These are phyloP conservation scores for Cliona cf. orientalis DNA, from an alignment of 37 sponge, comb jelly and placozoan genomes.

Conservation along the genomic window DNA sequence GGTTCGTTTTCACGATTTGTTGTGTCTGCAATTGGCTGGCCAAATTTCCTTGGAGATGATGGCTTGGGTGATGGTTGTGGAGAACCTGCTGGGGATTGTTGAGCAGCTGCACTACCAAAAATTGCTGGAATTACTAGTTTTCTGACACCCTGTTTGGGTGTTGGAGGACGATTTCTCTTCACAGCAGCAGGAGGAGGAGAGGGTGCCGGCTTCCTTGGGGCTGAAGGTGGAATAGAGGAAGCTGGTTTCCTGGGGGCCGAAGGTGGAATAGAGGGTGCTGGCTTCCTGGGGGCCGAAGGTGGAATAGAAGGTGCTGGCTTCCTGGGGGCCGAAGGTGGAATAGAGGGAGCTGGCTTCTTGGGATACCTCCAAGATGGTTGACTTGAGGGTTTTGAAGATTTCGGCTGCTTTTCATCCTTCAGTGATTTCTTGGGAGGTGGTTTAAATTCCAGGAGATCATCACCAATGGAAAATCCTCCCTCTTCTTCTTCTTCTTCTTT, in stretches of 20 bases:
- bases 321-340: neutral
- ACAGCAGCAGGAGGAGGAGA: neutral
- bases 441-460: neutral
- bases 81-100: neutral
- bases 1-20: too few species aligned
- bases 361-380: neutral
- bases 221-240: neutral
- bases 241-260: neutral
- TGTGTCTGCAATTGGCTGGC: too few species aligned
- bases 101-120: constrained; percentile 1
- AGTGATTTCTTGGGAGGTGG: constrained; percentile 29
- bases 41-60: neutral
- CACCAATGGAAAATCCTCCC: constrained; percentile 38
- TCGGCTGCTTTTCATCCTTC: neutral
- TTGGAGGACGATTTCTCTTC: neutral
- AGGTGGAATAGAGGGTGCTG: neutral
- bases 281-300: too few species aligned
- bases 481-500: constrained; percentile 31
- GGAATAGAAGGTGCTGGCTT: neutral
- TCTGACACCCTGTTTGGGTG: neutral
- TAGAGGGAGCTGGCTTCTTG: neutral
- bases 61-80: neutral
- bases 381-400: neutral
- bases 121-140: constrained; percentile 18
- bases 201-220: neutral